Base-by-base conservation (phyloP, 2,113 vertebrate genomes). In the Ptychochromis oligacanthus region DNA sequence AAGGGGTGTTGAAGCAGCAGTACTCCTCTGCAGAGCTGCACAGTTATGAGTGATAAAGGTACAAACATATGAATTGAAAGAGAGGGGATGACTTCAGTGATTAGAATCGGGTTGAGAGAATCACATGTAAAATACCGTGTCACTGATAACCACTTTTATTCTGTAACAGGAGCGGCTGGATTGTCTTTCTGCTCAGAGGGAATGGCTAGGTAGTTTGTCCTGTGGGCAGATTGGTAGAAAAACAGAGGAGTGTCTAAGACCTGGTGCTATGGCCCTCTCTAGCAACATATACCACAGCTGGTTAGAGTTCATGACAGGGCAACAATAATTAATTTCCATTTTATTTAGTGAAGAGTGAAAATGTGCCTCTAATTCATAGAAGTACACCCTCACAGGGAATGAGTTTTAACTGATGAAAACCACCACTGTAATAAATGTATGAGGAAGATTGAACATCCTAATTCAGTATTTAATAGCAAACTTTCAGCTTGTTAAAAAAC, bases 131-230 rank as follows among this genome's bases (percentile, higher is more conserved):
- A 96, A 94, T 96, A 96, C 95, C 95, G 92, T 96, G 85, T 92
- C 80, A 87, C 7, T 91, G 91, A 93, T 75, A 94, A 93, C 55
- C 83, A 31, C 89, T 87, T 92, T 96, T 97, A 98, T 88, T 98
- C 97, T 87, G 97, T 96, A 92, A 97, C 97, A 2, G 97, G 97
- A 75, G 96, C 95, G 0, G 93, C 95, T 18, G 96, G 96, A 87
- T 95, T 97, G 80, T 98, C 98, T 96, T 98, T 99, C 94, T 98
- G 97, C 93, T 97, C 97, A 11, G 98, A 99, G 0, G 98, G 97
- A 91, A 99, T 96, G 13, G 98, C 97, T 85, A 99, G 96, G 91
- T 99, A 99, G 96, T 98, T 97, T 93, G 97, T 97, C 93, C 98
- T 99, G 94, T 9, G 75, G 94, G 87, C 36, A 86, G 88, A 94